Evolutionary conservation across 1,140 invertebrate species (phyloP).

Genomic region (Schmidtea mediterranea): DNA sequence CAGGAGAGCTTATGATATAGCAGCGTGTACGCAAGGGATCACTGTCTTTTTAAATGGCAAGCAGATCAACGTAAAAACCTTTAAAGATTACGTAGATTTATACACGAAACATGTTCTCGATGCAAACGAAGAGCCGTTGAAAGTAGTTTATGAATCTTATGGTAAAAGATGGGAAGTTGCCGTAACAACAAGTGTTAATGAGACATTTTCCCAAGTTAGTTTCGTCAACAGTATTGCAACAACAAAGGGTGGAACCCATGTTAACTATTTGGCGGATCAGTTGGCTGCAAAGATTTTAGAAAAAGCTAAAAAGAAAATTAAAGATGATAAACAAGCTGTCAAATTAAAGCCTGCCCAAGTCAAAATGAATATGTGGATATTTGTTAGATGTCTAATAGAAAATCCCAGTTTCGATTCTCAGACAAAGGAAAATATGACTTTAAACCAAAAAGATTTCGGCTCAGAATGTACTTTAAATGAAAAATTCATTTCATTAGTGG

Average conservation of each 20-base stretch:
- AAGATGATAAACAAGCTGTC: conserved; percentile 34
- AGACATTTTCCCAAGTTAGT: conserved; percentile 81
- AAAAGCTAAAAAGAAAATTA: conserved; percentile 56
- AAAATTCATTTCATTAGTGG: conserved; percentile 48
- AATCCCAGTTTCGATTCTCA: conserved; percentile 99
- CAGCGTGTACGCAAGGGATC: conserved; percentile 58
- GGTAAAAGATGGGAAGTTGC: conserved; percentile 85
- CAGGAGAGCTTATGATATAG: conserved; percentile 75
- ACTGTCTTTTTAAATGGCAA: conserved; percentile 78
- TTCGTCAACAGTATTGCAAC: conserved; percentile 99
- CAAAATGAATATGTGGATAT: conserved; percentile 88
- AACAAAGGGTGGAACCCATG: conserved; percentile 80
- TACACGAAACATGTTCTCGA: conserved; percentile 57
- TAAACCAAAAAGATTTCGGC: conserved; percentile 74
- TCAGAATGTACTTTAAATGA: conserved; percentile 67
- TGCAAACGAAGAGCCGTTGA: conserved; percentile 48
- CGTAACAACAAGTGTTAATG: conserved; percentile 41
- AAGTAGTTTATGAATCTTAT: conserved; percentile 56
- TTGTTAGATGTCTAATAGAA: conserved; percentile 88
- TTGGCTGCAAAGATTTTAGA: conserved; percentile 63
- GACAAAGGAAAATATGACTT: conserved; percentile 95
- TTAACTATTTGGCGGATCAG: conserved; percentile 70
- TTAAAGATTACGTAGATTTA: conserved; percentile 85
- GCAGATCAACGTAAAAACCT: conserved; percentile 48
- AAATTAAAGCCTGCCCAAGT: conserved; percentile 37